Conservation (phyloP, 64 coral and sea anemone species). For the Stichodactyla mertensii region DNA sequence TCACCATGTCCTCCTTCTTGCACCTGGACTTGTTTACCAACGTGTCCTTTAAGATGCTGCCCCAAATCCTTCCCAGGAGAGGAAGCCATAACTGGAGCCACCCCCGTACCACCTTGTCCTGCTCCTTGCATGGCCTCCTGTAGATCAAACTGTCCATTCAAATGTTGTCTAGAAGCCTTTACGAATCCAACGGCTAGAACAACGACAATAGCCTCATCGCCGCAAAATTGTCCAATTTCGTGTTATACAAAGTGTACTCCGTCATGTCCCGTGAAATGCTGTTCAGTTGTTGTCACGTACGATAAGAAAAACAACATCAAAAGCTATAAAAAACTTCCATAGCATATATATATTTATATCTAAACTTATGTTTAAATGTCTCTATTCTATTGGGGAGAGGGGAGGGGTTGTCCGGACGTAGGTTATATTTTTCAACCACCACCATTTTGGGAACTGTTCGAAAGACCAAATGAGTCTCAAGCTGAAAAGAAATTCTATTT, state of each 20-base stretch:
- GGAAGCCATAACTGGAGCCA: not conserved
- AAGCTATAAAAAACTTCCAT: not conserved
- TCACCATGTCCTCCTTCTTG: conserved; percentile 42
- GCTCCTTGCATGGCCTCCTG: not conserved
- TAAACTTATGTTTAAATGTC: too few relatives aligned
- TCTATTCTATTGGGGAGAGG: too few relatives aligned
- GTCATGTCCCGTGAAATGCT: conserved; percentile 20
- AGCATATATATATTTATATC: not conserved
- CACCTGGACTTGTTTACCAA: conserved; percentile 11
- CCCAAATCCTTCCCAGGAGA: conserved; percentile 21
- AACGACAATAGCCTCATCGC: not conserved
- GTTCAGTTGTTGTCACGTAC: conserved; percentile 20
- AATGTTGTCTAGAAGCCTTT: conserved; percentile 18
- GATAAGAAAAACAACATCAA: conserved; percentile 17
- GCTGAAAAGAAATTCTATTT: too few relatives aligned
- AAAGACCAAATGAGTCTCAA: too few relatives aligned
- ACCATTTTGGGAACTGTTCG: too few relatives aligned
- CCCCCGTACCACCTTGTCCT: not conserved
- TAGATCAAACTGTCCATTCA: conserved; percentile 1
- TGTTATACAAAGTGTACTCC: conserved; percentile 11
- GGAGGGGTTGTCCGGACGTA: too few relatives aligned
- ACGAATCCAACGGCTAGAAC: not conserved
- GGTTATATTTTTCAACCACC: too few relatives aligned
- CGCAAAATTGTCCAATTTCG: not conserved
- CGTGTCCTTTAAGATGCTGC: conserved; percentile 61